Conservation (phyloP, 2,888 invertebrate species). For the Pristionchus fissidentatus region DNA sequence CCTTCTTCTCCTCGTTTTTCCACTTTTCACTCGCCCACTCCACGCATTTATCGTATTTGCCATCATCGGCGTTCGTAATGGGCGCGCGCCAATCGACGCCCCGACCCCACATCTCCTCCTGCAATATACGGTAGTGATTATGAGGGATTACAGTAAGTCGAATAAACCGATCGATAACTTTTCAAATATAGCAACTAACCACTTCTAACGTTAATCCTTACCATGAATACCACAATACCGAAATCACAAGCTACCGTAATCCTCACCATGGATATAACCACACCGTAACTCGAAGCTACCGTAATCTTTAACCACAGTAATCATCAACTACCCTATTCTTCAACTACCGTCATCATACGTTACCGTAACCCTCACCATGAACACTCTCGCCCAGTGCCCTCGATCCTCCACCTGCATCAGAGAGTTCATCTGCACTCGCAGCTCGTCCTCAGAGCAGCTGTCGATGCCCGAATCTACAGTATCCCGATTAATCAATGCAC, state of each 20-base stretch:
- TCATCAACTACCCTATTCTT: neutral
- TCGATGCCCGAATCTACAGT: conserved; percentile 19
- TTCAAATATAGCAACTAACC: neutral
- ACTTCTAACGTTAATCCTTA: too few species aligned
- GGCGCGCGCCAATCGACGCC: neutral
- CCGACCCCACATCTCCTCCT: conserved; percentile 18
- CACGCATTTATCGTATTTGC: neutral
- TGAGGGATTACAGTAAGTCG: neutral
- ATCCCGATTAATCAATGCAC: too few species aligned
- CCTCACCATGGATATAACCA: neutral
- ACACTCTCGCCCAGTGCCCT: neutral
- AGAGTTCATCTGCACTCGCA: neutral
- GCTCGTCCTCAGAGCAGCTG: neutral
- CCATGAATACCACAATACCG: neutral
- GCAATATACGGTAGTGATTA: neutral
- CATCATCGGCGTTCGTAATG: neutral
- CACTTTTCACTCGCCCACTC: conserved; percentile 7
- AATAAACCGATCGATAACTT: neutral
- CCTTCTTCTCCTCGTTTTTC: neutral
- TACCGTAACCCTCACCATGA: neutral
- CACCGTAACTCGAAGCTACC: neutral
- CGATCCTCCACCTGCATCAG: neutral
- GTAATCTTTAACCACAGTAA: neutral
- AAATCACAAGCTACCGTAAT: neutral
- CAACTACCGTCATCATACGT: too few species aligned